A percentile compares a stretch with the other conserved stretches of the same genome.
Evolutionary conservation across 2,113 vertebrate genomes (phyloP).

Genomic region (Chauna torquata): DNA sequence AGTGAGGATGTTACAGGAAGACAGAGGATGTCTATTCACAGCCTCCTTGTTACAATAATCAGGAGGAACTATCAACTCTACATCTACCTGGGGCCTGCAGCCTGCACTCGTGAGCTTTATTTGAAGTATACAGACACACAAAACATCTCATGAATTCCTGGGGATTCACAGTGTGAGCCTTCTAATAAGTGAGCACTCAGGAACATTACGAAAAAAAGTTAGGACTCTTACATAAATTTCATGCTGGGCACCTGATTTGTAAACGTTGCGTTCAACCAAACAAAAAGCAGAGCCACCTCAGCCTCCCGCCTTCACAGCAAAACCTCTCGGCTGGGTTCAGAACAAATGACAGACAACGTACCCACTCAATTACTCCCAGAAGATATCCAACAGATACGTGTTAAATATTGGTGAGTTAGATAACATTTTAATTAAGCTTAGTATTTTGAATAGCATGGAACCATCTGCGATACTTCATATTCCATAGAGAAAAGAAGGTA

Average conservation of each 20-base stretch:
- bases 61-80: neutral
- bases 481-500: neutral
- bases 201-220: neutral
- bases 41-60: neutral
- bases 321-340: neutral
- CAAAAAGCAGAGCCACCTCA: neutral
- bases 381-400: rapidly evolving
- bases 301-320: neutral
- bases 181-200: slow-evolving; percentile 18
- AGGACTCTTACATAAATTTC: neutral
- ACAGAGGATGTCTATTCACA: neutral
- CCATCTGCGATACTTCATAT: neutral
- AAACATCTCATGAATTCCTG: neutral
- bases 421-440: neutral
- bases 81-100: neutral
- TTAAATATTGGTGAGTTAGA: neutral
- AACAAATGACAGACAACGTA: neutral
- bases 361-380: neutral
- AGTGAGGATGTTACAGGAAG: neutral
- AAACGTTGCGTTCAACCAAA: neutral
- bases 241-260: neutral
- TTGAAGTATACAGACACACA: neutral
- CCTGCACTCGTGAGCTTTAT: neutral
- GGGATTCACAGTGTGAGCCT: slow-evolving; percentile 7
- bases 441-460: neutral